A percentile compares a stretch with the other conserved stretches of the same genome.
Evolutionary conservation across 2,888 invertebrate genomes (phyloP).

Genomic region (Crocallis elinguaria): DNA sequence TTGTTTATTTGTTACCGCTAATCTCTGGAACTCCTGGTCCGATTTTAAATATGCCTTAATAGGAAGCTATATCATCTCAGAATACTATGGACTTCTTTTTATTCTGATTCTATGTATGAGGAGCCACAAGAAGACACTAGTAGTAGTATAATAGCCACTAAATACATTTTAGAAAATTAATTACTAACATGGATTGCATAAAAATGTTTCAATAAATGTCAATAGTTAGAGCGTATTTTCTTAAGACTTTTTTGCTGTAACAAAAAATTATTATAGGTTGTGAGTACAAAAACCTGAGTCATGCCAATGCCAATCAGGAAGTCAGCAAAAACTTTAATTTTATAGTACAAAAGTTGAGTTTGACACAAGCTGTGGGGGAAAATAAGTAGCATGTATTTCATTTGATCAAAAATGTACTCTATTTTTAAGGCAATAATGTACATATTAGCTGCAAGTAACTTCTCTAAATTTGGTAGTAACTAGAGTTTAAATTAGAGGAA

Average conservation of each 20-base stretch:
- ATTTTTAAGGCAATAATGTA: not conserved
- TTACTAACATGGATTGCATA: not conserved
- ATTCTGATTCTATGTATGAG: too few relatives aligned
- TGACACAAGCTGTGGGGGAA: conserved; percentile 1
- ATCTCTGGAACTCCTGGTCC: too few relatives aligned
- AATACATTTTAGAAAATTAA: not conserved
- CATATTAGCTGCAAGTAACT: not conserved
- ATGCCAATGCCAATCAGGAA: not conserved
- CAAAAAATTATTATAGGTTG: not conserved
- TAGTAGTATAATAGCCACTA: too few relatives aligned
- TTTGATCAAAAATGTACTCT: not conserved
- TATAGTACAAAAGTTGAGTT: conserved; percentile 8
- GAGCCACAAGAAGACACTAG: too few relatives aligned
- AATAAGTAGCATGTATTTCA: conserved; percentile 26
- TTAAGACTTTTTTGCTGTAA: not conserved
- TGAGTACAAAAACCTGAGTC: not conserved
- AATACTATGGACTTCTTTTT: too few relatives aligned
- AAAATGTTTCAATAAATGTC: not conserved
- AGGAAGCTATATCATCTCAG: too few relatives aligned
- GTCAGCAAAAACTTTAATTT: not conserved
- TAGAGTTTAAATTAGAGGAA: not conserved
- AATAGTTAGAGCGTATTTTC: not conserved
- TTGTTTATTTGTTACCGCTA: too few relatives aligned
- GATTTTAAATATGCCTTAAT: too few relatives aligned
- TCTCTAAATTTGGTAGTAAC: too few relatives aligned